Evolutionary conservation across 2,888 invertebrate species (phyloP).

Genomic region (Rhamphomyia laevipes): DNA sequence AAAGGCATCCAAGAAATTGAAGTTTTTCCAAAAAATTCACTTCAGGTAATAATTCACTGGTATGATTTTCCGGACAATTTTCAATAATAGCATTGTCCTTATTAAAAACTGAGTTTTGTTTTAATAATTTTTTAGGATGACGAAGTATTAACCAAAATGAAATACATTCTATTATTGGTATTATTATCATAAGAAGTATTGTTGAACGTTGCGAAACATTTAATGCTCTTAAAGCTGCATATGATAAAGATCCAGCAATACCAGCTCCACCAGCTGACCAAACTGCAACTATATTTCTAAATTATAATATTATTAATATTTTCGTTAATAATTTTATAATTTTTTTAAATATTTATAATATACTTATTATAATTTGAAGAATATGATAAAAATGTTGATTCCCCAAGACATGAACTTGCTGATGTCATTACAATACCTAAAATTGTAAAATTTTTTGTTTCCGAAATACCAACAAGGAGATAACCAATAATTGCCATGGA

Average conservation of each 20-base stretch:
- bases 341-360: not conserved
- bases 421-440: slow-evolving; percentile 63
- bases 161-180: slow-evolving; percentile 53
- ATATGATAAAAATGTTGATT: slow-evolving; percentile 63
- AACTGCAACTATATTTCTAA: slow-evolving; percentile 61
- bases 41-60: slow-evolving; percentile 32
- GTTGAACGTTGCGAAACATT: slow-evolving; percentile 47
- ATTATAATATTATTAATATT: slow-evolving; percentile 7
- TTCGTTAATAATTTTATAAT: no score
- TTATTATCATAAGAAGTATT: slow-evolving; percentile 56
- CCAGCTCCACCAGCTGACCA: slow-evolving; percentile 81
- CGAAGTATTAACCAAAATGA: slow-evolving; percentile 41
- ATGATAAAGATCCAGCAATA: slow-evolving; percentile 63
- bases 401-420: slow-evolving; percentile 65
- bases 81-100: slow-evolving; percentile 8
- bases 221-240: slow-evolving; percentile 53
- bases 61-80: slow-evolving; percentile 18
- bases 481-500: slow-evolving; percentile 49
- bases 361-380: slow-evolving; percentile 57
- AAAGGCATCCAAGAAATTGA: slow-evolving; percentile 42
- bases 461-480: slow-evolving; percentile 53
- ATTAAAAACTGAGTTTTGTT: no score
- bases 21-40: no score
- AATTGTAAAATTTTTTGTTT: slow-evolving; percentile 48
- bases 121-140: slow-evolving; percentile 10